Conservation (phyloP, 1,140 invertebrate species). For the Leptopilina clavipes region DNA sequence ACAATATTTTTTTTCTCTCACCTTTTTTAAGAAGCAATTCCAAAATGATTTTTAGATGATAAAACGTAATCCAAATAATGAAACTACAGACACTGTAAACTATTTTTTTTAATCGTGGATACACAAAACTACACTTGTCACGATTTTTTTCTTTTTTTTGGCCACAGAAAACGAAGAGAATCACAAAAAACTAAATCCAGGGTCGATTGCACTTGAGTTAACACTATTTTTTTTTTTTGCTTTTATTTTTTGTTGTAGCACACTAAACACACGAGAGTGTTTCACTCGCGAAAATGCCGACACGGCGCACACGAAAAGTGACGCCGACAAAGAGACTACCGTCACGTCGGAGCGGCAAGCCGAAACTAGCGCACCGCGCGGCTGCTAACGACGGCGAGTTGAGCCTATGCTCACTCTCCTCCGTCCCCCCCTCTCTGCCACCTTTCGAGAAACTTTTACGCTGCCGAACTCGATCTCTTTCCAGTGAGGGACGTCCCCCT, state of each 20-base stretch:
- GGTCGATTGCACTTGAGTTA: conserved; percentile 28
- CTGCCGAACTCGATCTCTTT: conserved; percentile 41
- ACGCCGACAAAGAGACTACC: conserved; percentile 39
- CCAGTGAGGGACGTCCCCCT: conserved; percentile 40
- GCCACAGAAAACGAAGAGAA: neutral
- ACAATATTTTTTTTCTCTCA: too few relatives aligned
- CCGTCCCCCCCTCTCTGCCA: conserved; percentile 8
- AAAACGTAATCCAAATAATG: conserved; percentile 26
- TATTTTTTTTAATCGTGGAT: neutral
- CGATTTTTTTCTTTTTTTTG: too few relatives aligned
- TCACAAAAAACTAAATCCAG: neutral
- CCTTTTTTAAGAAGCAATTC: neutral
- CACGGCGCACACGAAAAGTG: conserved; percentile 42
- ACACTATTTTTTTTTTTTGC: neutral
- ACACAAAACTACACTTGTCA: neutral
- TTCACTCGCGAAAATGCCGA: conserved; percentile 44
- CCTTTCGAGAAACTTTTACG: conserved; percentile 35
- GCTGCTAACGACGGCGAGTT: conserved; percentile 45
- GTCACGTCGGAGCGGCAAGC: conserved; percentile 49
- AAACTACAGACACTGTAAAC: neutral
- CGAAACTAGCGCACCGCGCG: conserved; percentile 50
- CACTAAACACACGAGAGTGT: neutral
- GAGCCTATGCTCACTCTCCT: conserved; percentile 50
- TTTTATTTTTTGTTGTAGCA: neutral
- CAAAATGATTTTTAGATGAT: neutral